Evolutionary conservation across 2,113 vertebrate genomes (phyloP).

Genomic region (Shinisaurus crocodilurus): DNA sequence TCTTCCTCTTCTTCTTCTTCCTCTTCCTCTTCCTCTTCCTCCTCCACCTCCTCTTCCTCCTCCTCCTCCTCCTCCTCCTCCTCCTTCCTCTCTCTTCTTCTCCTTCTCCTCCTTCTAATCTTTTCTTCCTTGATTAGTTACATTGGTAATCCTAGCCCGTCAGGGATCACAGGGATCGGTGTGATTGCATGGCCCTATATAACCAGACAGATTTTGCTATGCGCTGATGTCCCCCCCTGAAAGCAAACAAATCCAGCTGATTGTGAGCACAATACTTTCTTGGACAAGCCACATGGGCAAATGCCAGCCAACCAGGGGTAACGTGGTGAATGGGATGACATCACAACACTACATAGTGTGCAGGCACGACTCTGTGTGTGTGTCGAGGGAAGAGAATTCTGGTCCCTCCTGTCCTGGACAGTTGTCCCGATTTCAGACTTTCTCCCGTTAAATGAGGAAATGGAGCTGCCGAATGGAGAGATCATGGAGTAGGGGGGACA

Average conservation of each 20-base stretch:
- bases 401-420: not conserved
- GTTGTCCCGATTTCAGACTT: not conserved
- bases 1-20: too few species aligned
- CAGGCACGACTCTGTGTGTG: too few species aligned
- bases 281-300: too few species aligned
- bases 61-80: too few species aligned
- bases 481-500: not conserved
- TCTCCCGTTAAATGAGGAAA: not conserved
- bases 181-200: not conserved
- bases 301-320: too few species aligned
- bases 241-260: not conserved
- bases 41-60: too few species aligned
- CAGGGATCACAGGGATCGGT: not conserved
- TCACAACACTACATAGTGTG: not conserved
- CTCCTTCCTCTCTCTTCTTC: too few species aligned
- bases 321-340: not conserved
- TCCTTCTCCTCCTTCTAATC: too few species aligned
- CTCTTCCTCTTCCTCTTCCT: too few species aligned
- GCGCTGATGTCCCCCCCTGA: not conserved
- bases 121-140: not conserved
- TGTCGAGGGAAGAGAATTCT: not conserved
- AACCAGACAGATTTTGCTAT: not conserved
- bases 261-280: not conserved
- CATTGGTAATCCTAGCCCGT: not conserved
- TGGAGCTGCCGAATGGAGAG: too few species aligned